phyloP scores from a whole-genome alignment of 2,113 vertebrate genomes.

The Sturnus vulgaris region DNA sequence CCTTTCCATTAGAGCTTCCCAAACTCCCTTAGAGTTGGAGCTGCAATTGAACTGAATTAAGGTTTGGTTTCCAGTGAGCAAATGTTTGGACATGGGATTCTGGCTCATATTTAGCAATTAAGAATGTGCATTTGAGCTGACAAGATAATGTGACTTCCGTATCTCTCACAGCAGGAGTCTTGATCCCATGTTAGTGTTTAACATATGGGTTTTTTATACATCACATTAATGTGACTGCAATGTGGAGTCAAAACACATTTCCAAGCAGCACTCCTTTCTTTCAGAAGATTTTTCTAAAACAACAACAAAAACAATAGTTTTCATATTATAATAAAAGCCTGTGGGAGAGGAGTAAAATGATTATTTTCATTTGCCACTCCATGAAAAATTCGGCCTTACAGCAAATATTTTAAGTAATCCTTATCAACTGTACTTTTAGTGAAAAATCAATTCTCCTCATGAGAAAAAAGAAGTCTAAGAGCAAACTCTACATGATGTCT shows the following conservation, averaged over 20 bases:
- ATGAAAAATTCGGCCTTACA: neutral
- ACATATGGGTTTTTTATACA: neutral
- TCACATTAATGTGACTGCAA: neutral
- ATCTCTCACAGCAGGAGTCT: constrained; percentile 7
- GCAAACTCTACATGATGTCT: neutral
- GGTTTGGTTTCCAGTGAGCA: constrained; percentile 1
- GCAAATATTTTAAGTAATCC: neutral
- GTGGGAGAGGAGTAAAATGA: neutral
- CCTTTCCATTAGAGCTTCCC: neutral
- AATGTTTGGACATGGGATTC: constrained; percentile 50
- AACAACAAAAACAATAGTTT: neutral
- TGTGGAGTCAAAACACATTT: constrained; percentile 1
- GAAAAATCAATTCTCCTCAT: neutral
- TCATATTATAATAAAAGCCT: neutral
- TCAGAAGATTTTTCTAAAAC: neutral
- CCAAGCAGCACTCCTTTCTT: neutral
- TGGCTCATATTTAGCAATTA: constrained; percentile 47
- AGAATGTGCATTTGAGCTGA: constrained; percentile 48
- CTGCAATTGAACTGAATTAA: constrained; percentile 32
- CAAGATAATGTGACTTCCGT: constrained; percentile 27
- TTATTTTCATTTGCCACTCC: neutral
- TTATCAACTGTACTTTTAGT: neutral
- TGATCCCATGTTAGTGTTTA: constrained; percentile 15
- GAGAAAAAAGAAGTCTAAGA: neutral
- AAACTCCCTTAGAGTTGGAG: neutral